Base-by-base conservation (phyloP, 2,888 invertebrate genomes). In the Eupithecia pulchellata region DNA sequence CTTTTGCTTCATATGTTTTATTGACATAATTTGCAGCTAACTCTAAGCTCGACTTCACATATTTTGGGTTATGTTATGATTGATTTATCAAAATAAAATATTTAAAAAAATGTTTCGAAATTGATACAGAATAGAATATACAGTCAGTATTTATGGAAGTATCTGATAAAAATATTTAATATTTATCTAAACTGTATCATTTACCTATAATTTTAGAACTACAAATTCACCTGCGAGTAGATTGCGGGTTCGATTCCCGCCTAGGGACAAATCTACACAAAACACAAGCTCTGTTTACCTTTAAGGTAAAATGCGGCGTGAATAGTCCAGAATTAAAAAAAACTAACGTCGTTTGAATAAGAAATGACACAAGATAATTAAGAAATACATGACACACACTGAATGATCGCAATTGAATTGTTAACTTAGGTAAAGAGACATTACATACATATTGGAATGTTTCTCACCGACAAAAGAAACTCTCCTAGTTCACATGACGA, bases 401-500 rank as follows among this genome's bases (percentile, higher is more conserved):
- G 9, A 20, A 42, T 42, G 9, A 20, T 25, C 13, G 9, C 47
- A 3, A n/a, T 42, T n/a, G 4, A 6, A 36, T 36, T 36, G 36
- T 13, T 36, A 36, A 36, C 36, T 36, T 36, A 27, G 55, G 11
- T 13, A 55, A 55, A 25, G 11, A 27, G 25, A 30, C 14, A 55
- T 27, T 25, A 3, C n/a, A 66, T 71, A 66, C 63, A 69, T 30
- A 64, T 69, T 66, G 2, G 66, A 67, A 66, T 70, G 78, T 52
- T 91, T 92, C 91, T 88, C 91, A 91, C 79, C 85, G 90, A 91
- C 88, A 87, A 82, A 72, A 80, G 77, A 79, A 82, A 82, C 83
- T 80, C 74, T 77, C 71, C 64, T 75, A 73, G 87, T 91, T 92
- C 90, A 81, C 91, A 90, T 84, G 84, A 86, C 89, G 84, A 82